A percentile compares a stretch with the other conserved stretches of the same genome.
Conservation (phyloP, 2,888 invertebrate species). For the Cremastinae sp. region DNA sequence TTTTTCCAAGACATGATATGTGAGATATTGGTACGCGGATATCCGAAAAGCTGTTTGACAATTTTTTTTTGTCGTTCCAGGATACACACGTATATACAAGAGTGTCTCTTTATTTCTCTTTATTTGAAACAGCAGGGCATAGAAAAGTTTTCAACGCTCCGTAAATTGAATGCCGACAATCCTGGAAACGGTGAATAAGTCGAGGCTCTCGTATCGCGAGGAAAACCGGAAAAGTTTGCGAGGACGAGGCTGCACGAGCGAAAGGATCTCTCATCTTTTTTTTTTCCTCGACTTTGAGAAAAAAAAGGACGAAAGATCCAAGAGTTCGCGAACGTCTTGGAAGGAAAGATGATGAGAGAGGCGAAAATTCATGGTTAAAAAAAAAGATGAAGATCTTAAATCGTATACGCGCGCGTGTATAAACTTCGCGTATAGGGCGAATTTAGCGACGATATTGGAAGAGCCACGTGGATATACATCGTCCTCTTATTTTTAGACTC, state of each 20-base stretch:
- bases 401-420: background rate
- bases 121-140: background rate
- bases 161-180: slow-evolving; percentile 52
- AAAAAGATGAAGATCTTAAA: background rate
- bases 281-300: background rate
- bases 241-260: slow-evolving; percentile 13
- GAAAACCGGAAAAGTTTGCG: slow-evolving; percentile 54
- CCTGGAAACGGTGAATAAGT: slow-evolving; percentile 42
- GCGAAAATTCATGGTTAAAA: slow-evolving; percentile 39
- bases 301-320: background rate
- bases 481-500: no score
- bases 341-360: slow-evolving; percentile 43
- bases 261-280: no score
- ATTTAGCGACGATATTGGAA: slow-evolving; percentile 33
- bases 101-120: slow-evolving; percentile 2
- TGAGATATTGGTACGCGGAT: background rate
- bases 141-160: slow-evolving; percentile 31
- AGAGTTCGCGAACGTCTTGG: background rate
- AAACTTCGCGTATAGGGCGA: slow-evolving; percentile 2
- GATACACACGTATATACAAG: slow-evolving; percentile 2
- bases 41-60: slow-evolving; percentile 20
- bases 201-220: slow-evolving; percentile 16
- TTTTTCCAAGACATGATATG: background rate
- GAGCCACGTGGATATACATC: slow-evolving; percentile 13
- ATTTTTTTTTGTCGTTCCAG: slow-evolving; percentile 16